Conservation (phyloP, 2,113 vertebrate genomes). For the Natator depressus region DNA sequence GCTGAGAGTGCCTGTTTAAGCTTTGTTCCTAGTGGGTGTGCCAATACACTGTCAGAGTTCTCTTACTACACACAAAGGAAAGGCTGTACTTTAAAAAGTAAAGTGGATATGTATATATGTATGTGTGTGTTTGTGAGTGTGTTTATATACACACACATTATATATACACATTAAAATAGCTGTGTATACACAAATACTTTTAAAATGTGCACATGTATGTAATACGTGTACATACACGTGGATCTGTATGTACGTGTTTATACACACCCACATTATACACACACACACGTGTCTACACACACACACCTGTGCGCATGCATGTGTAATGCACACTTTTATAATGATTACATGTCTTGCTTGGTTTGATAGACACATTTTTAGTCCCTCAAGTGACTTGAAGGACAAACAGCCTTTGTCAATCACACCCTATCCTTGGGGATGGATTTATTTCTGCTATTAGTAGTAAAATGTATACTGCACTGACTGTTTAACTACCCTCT, state of each 20-base stretch:
- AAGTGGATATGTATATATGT: accelerated
- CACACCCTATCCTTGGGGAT: not conserved
- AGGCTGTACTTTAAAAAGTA: not conserved
- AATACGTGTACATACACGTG: not conserved
- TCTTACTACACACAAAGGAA: not conserved
- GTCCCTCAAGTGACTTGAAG: accelerated
- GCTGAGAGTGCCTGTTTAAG: constrained; percentile 27
- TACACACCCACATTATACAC: not conserved
- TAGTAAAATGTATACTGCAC: not conserved
- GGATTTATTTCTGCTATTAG: constrained; percentile 4
- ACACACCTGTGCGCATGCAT: not conserved
- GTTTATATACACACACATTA: accelerated
- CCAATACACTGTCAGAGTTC: not conserved
- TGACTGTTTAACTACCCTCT: not conserved
- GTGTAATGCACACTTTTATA: not conserved
- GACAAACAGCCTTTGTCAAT: not conserved
- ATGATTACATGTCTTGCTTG: accelerated
- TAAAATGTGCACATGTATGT: not conserved
- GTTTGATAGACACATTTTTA: not conserved
- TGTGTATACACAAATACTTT: not conserved
- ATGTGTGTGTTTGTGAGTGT: not conserved
- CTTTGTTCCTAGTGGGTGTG: constrained; percentile 50
- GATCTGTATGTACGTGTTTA: not conserved
- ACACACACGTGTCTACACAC: not conserved
- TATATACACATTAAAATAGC: accelerated